phyloP scores from a whole-genome alignment of 2,797 vertebrate genomes.

The Adrianichthys oophorus region DNA sequence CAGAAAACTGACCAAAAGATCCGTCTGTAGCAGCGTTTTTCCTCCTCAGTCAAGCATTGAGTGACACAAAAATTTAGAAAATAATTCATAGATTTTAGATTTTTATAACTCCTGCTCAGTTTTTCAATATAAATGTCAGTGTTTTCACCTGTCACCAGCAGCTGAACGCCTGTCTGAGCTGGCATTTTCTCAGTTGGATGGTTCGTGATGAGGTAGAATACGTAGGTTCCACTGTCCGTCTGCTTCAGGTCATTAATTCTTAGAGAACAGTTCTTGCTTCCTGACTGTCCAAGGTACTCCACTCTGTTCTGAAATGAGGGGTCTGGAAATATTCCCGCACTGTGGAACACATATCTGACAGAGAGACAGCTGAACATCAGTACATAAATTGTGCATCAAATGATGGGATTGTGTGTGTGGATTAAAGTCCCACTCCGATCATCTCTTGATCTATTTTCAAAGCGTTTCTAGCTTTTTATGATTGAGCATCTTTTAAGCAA shows the following conservation, averaged over 20 bases:
- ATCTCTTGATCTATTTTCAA: too few species aligned
- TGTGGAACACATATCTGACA: conserved; percentile 77
- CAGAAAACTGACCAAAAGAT: not conserved
- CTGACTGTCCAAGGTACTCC: conserved; percentile 65
- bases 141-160: conserved; percentile 67
- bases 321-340: conserved; percentile 53
- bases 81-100: too few species aligned
- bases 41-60: not conserved
- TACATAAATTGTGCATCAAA: not conserved
- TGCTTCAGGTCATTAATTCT: conserved; percentile 64
- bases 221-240: conserved; percentile 69
- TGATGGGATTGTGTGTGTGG: not conserved
- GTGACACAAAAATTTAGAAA: too few species aligned
- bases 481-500: too few species aligned
- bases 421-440: too few species aligned
- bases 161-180: conserved; percentile 67
- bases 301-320: conserved; percentile 59
- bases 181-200: conserved; percentile 66
- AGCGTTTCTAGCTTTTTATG: too few species aligned
- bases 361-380: not conserved
- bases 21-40: not conserved
- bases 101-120: too few species aligned
- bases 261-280: conserved; percentile 72
- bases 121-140: not conserved
- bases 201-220: conserved; percentile 73